Percentiles rank a stretch among this genome's conserved stretches.
Conservation (phyloP, 2,113 vertebrate species). For the Ciconia maguari region DNA sequence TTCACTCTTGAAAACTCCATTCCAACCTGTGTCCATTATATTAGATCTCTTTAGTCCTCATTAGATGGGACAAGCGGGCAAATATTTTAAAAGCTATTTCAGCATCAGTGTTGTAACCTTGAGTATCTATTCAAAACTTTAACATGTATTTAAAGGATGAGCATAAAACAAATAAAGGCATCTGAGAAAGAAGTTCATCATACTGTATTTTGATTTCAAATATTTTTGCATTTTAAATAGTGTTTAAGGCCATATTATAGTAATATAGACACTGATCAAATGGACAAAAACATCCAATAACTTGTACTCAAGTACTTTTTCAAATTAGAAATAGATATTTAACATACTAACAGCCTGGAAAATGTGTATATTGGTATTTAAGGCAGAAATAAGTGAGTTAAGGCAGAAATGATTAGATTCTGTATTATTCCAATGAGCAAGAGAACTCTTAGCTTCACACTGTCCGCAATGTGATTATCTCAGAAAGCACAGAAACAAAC, state of each 20-base stretch:
- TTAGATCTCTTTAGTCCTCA: background rate
- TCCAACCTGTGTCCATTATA: background rate
- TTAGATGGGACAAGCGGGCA: background rate
- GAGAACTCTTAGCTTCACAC: background rate
- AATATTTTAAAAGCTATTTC: slow-evolving; percentile 6
- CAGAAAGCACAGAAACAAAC: background rate
- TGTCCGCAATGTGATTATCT: background rate
- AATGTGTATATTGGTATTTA: background rate
- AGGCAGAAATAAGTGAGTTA: background rate
- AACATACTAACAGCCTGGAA: background rate
- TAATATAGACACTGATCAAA: too few relatives aligned
- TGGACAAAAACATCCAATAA: background rate
- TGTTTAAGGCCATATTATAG: background rate
- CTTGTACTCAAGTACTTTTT: background rate
- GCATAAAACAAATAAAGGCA: background rate
- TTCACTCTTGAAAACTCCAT: background rate
- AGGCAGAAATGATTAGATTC: background rate
- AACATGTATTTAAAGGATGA: background rate
- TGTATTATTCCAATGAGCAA: background rate
- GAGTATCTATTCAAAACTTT: background rate
- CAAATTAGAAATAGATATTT: background rate
- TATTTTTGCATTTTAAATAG: background rate
- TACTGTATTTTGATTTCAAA: background rate
- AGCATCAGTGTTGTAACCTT: background rate
- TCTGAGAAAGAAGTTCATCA: background rate